phyloP scores from a whole-genome alignment of 2,797 vertebrate genomes.

The Coccyzus lansbergi region DNA sequence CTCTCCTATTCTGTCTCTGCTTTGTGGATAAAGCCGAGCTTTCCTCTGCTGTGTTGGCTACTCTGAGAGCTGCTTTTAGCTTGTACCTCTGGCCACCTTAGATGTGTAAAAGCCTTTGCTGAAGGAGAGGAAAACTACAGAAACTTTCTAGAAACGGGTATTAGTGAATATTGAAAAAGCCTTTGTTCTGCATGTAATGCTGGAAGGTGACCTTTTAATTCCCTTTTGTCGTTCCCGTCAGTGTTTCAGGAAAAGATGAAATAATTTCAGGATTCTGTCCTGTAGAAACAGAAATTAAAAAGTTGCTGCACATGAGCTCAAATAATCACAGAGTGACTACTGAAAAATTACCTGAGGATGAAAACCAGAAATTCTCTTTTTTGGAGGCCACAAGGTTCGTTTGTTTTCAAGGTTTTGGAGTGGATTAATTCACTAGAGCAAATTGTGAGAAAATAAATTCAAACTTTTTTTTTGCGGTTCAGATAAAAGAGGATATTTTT shows the following conservation, averaged over 20 bases:
- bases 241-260: background rate
- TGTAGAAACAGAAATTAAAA: background rate
- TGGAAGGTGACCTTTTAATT: background rate
- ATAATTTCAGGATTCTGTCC: background rate
- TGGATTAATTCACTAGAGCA: background rate
- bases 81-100: background rate
- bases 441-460: background rate
- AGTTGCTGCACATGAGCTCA: background rate
- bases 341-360: background rate
- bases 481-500: background rate
- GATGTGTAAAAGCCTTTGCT: background rate
- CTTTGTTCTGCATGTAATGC: background rate
- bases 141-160: background rate
- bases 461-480: background rate
- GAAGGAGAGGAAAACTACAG: background rate
- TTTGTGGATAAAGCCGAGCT: background rate
- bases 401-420: background rate
- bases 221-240: background rate
- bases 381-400: background rate
- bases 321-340: background rate
- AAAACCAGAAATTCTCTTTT: background rate
- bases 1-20: background rate
- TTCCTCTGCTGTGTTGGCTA: background rate
- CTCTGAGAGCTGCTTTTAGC: background rate
- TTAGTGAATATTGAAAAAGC: background rate